Evolutionary conservation across 2,113 vertebrate species (phyloP).

Genomic region (Fukomys damarensis): DNA sequence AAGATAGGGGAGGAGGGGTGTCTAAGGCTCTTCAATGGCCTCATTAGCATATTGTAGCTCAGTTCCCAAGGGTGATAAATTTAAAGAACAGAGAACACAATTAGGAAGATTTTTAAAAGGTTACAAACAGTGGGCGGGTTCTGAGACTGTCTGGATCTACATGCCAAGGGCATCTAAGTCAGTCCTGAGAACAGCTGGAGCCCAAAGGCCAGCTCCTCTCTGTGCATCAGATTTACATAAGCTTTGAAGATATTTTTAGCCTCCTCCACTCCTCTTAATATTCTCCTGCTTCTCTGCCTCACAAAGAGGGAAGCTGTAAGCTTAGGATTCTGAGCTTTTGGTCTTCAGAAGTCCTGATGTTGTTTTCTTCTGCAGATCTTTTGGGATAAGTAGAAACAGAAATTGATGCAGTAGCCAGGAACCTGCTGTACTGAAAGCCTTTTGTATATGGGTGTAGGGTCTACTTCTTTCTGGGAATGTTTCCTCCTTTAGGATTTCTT

Average conservation of each 20-base stretch:
- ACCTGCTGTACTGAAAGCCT: not conserved
- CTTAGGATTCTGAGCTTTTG: slow-evolving; percentile 60
- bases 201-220: slow-evolving; percentile 60
- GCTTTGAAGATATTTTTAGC: slow-evolving; percentile 82
- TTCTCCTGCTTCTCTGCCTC: slow-evolving; percentile 70
- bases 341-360: slow-evolving; percentile 61
- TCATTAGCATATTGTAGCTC: slow-evolving; percentile 52
- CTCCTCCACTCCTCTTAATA: slow-evolving; percentile 75
- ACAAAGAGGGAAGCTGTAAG: slow-evolving; percentile 49
- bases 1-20: not conserved
- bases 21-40: slow-evolving; percentile 47
- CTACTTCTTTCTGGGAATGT: not conserved
- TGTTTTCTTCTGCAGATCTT: slow-evolving; percentile 71
- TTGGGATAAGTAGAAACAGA: slow-evolving; percentile 55
- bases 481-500: not conserved
- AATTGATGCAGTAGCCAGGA: slow-evolving; percentile 5
- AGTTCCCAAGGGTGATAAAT: slow-evolving; percentile 62
- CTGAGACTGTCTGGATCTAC: slow-evolving; percentile 65
- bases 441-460: not conserved
- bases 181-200: slow-evolving; percentile 69
- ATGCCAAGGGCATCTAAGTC: slow-evolving; percentile 67
- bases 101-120: slow-evolving; percentile 59
- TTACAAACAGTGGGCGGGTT: slow-evolving; percentile 65
- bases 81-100: slow-evolving; percentile 64
- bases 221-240: slow-evolving; percentile 63